Evolutionary conservation across 1,140 invertebrate species (phyloP).

Genomic region (Bombus impatiens): DNA sequence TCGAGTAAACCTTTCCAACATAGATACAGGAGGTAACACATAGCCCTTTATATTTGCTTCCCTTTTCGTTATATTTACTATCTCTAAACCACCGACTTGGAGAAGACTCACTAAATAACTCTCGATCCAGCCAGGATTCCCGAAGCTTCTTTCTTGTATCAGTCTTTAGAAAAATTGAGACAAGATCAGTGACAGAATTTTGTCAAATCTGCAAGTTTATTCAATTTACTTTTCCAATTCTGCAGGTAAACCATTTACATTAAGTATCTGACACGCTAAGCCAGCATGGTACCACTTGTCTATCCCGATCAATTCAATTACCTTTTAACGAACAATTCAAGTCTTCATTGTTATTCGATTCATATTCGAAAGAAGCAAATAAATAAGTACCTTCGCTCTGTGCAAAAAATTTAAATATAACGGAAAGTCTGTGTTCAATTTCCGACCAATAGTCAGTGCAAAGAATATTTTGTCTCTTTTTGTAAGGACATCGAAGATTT

Average conservation of each 20-base stretch:
- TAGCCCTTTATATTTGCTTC: slow-evolving; percentile 75
- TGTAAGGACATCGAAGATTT: slow-evolving; percentile 78
- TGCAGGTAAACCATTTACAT: slow-evolving; percentile 84
- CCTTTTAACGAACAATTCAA: slow-evolving; percentile 47
- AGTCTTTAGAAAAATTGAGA: slow-evolving; percentile 73
- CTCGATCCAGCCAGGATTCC: slow-evolving; percentile 86
- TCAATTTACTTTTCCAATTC: slow-evolving; percentile 84
- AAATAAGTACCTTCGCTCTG: slow-evolving; percentile 66
- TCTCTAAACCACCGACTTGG: slow-evolving; percentile 81
- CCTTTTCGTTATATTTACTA: slow-evolving; percentile 75
- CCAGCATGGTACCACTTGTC: slow-evolving; percentile 84
- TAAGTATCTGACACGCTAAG: slow-evolving; percentile 85
- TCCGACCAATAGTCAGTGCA: slow-evolving; percentile 72
- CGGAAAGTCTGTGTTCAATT: slow-evolving; percentile 59
- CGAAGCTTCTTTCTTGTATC: slow-evolving; percentile 84
- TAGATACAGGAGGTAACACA: slow-evolving; percentile 76
- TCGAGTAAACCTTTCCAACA: slow-evolving; percentile 78
- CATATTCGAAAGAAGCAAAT: not conserved
- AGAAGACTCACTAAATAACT: slow-evolving; percentile 84
- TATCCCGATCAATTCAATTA: slow-evolving; percentile 74
- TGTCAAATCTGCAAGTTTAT: not conserved
- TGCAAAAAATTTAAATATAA: slow-evolving; percentile 59
- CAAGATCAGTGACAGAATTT: not conserved
- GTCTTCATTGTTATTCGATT: not conserved
- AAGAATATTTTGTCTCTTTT: slow-evolving; percentile 72